A percentile compares a stretch with the other conserved stretches of the same genome.
phyloP scores from a whole-genome alignment of 2,113 vertebrate genomes.

The Cephalophus harveyi region DNA sequence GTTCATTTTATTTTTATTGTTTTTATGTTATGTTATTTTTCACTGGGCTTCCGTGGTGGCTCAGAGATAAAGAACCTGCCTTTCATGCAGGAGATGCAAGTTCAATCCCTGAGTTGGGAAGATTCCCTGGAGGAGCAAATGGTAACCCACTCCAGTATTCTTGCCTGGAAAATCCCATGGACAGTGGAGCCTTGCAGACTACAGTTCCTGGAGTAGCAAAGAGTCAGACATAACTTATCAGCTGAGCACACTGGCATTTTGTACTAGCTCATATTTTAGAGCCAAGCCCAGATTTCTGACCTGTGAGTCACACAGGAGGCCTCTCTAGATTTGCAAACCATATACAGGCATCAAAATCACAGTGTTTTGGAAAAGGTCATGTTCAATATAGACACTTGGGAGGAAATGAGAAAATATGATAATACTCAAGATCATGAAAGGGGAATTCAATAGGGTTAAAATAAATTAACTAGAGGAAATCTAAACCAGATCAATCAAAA shows the following conservation, averaged over 20 bases:
- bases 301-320: background rate
- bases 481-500: background rate
- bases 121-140: background rate
- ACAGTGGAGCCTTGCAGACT: background rate
- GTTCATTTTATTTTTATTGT: conserved; percentile 23
- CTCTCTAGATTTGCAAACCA: background rate
- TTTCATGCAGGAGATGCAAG: background rate
- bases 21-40: background rate
- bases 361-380: background rate
- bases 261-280: background rate
- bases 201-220: background rate
- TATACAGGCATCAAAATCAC: background rate
- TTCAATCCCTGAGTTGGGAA: background rate
- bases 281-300: background rate
- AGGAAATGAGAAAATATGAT: background rate
- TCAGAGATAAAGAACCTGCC: background rate
- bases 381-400: background rate
- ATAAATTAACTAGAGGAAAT: background rate
- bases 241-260: background rate
- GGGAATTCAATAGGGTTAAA: background rate
- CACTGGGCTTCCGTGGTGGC: background rate
- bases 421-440: background rate
- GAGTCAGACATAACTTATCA: background rate
- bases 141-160: background rate
- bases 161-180: background rate